phyloP scores from a whole-genome alignment of 2,113 vertebrate species.

The Chunga burmeisteri region DNA sequence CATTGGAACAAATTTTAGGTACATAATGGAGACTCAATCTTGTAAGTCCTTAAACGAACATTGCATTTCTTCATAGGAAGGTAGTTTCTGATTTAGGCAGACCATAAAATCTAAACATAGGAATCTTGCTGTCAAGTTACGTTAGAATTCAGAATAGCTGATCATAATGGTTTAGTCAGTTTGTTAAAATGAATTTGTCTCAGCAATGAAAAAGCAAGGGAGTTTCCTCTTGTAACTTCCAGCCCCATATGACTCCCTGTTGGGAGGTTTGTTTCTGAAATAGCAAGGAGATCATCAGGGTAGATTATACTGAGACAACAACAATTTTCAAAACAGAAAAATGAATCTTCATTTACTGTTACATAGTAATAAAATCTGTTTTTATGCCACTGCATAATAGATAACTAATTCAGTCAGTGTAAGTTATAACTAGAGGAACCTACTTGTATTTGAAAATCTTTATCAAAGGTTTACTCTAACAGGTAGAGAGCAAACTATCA shows the following conservation, averaged over 20 bases:
- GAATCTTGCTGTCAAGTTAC: neutral
- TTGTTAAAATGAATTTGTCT: slow-evolving; percentile 5
- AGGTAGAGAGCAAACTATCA: neutral
- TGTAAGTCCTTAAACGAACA: neutral
- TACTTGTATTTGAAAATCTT: neutral
- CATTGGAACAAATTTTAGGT: neutral
- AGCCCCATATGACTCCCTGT: neutral
- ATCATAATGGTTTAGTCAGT: slow-evolving; percentile 5
- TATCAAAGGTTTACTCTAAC: neutral
- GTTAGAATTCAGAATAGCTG: neutral
- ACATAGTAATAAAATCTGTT: neutral
- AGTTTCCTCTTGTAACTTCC: neutral
- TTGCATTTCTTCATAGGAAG: neutral
- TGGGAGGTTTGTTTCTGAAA: neutral
- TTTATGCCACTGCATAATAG: neutral
- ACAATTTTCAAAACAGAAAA: neutral
- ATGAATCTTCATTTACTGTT: neutral
- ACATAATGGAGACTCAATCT: neutral
- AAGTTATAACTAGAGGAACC: neutral
- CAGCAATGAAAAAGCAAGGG: neutral
- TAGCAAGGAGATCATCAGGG: neutral
- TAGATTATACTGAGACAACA: neutral
- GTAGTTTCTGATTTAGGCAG: neutral
- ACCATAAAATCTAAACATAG: neutral
- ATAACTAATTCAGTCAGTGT: rapidly evolving